Evolutionary conservation across 2,797 vertebrate species (phyloP), one percentile per base, ranked within the genome.

Genomic region (Potorous gilbertii): DNA sequence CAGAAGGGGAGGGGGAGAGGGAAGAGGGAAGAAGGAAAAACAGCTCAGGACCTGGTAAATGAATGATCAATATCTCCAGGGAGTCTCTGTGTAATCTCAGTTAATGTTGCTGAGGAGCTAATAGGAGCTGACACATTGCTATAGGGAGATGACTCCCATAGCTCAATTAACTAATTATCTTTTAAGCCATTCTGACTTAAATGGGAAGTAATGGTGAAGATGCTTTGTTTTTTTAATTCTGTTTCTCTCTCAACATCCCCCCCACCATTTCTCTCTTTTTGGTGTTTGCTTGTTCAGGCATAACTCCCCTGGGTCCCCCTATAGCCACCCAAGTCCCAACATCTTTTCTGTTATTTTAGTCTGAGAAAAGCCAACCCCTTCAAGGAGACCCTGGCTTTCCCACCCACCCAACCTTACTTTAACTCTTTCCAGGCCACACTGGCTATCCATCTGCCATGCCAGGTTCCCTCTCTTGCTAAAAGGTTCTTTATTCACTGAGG

Each of bases 71-170:
- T 94, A 90, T 91, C 95, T 95, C 94, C 95, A 54, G 59, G 90
- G 96, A 95, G 95, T 46, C n/a, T 93, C 97, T 97, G 96, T 3
- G 87, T 56, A 93, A 95, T 59, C 92, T 97, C 97, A 94, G 93
- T 0, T 54, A 62, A 1, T 1, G 0, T 93, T 89, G n/a, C 1
- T 0, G 94, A 50, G 96, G 24, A 1, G 94, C 9, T 96, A 96
- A 97, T 56, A 27, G 96, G 93, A 96, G 92, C 96, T 97, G 97
- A 96, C 96, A 97, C 96, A 96, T 97, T 95, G 96, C 97, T 98
- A 89, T 94, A 89, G 96, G 97, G 97, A 97, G 96, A 96, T 56
- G 91, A 95, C 74, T 96, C 90, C 96, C 96, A 46, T 11, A 66
- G 95, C 97, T 96, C 94, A 94, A 96, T 97, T 95, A 94, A 95